These are phyloP conservation scores for Campoletis raptor DNA, from an alignment of 2,888 invertebrate genomes.

Conservation along the genomic window DNA sequence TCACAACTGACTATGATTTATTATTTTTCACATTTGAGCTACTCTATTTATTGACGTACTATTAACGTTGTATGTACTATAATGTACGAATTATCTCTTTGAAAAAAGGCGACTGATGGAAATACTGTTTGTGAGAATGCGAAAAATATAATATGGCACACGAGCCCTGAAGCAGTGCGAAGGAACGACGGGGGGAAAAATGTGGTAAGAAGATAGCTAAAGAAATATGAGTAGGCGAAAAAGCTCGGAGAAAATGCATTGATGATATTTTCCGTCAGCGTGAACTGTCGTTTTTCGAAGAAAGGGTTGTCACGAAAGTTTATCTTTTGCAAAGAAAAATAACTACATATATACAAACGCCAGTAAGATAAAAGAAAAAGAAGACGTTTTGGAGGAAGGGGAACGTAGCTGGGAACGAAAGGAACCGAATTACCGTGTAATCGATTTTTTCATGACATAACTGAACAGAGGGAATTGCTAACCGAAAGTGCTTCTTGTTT, in stretches of 20 bases:
- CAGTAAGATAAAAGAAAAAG: neutral
- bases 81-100: slow-evolving; percentile 23
- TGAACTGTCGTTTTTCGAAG: slow-evolving; percentile 39
- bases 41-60: neutral
- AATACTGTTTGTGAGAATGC: slow-evolving; percentile 38
- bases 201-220: neutral
- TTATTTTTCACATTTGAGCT: neutral
- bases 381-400: neutral
- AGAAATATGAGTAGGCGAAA: slow-evolving; percentile 24
- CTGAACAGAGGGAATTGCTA: slow-evolving; percentile 8
- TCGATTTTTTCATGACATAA: slow-evolving; percentile 46
- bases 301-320: slow-evolving; percentile 59
- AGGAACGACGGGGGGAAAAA: slow-evolving; percentile 8
- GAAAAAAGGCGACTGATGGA: slow-evolving; percentile 52
- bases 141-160: slow-evolving; percentile 54
- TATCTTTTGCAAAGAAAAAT: slow-evolving; percentile 34
- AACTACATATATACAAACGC: slow-evolving; percentile 22
- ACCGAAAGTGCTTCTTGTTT: slow-evolving; percentile 21
- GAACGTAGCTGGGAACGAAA: slow-evolving; percentile 8
- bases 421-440: slow-evolving; percentile 45
- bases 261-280: slow-evolving; percentile 52
- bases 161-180: neutral
- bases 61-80: neutral
- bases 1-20: neutral
- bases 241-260: slow-evolving; percentile 41